phyloP scores from a whole-genome alignment of 2,888 invertebrate species.

The Rhogogaster chlorosoma region DNA sequence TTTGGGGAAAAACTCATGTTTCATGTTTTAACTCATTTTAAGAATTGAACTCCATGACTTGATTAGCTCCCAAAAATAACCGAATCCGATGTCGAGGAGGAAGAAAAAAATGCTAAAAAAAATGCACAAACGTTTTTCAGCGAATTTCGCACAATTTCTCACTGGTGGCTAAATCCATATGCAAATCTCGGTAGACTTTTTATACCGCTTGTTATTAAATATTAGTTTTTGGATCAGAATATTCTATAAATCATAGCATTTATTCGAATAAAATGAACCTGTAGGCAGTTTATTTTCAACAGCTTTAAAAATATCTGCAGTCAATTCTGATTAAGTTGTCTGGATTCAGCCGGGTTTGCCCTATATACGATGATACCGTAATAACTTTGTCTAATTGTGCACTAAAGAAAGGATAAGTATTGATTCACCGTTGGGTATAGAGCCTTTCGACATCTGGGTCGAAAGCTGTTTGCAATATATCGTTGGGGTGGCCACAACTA shows the following conservation, averaged over 20 bases:
- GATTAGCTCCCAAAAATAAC: no score
- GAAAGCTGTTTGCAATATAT: constrained; percentile 38
- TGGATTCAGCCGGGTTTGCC: background rate
- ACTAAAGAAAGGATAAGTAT: constrained; percentile 34
- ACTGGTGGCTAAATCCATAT: background rate
- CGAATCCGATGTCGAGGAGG: background rate
- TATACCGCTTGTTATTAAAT: background rate
- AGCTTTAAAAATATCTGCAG: background rate
- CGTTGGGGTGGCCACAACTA: constrained; percentile 33
- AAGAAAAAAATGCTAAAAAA: background rate
- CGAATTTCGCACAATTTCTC: background rate
- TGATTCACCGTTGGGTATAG: constrained; percentile 23
- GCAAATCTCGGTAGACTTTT: background rate
- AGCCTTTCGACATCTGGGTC: constrained; percentile 33
- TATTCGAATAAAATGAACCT: background rate
- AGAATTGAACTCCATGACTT: no score
- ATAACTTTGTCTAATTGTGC: constrained; percentile 20
- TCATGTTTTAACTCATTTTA: no score
- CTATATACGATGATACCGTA: background rate
- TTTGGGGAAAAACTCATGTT: no score
- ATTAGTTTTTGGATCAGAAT: background rate
- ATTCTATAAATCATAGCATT: background rate
- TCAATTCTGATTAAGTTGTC: background rate
- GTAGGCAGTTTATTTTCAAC: background rate
- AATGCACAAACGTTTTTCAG: background rate